phyloP scores from a whole-genome alignment of 2,888 invertebrate genomes.

The Pteria penguin region DNA sequence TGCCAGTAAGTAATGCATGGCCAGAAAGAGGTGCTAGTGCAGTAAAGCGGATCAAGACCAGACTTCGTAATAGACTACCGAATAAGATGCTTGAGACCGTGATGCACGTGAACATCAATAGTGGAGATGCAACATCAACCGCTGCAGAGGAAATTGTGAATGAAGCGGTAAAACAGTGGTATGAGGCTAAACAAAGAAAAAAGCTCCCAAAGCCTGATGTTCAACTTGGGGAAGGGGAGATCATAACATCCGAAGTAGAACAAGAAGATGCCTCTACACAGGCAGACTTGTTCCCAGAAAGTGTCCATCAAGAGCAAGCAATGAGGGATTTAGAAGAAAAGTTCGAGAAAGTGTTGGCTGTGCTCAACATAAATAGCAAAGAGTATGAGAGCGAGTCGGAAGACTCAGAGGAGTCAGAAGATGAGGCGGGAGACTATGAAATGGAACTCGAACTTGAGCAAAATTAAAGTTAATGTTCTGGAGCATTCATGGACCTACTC shows the following conservation, averaged over 20 bases:
- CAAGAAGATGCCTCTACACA: constrained; percentile 1
- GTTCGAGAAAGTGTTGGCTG: neutral
- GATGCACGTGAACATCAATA: constrained; percentile 42
- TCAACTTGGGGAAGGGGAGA: neutral
- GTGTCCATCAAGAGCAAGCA: no score
- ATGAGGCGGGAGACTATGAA: neutral
- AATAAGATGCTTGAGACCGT: constrained; percentile 32
- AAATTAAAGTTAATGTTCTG: no score
- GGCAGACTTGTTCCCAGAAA: neutral
- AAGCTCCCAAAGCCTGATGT: constrained; percentile 19
- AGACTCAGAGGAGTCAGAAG: neutral
- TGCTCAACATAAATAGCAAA: neutral
- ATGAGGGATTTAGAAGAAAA: neutral
- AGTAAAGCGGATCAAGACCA: constrained; percentile 42
- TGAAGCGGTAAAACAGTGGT: constrained; percentile 24
- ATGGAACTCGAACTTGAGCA: neutral
- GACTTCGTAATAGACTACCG: constrained; percentile 29
- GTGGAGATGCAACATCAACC: neutral
- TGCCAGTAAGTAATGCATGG: constrained; percentile 54
- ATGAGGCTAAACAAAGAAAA: constrained; percentile 23
- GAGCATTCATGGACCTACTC: no score
- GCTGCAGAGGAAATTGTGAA: constrained; percentile 7
- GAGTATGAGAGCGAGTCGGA: neutral
- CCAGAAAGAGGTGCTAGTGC: constrained; percentile 54
- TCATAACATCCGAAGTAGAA: neutral